These are phyloP conservation scores for Sitodiplosis mosellana DNA, from an alignment of 1,140 invertebrate species.

Conservation along the genomic window DNA sequence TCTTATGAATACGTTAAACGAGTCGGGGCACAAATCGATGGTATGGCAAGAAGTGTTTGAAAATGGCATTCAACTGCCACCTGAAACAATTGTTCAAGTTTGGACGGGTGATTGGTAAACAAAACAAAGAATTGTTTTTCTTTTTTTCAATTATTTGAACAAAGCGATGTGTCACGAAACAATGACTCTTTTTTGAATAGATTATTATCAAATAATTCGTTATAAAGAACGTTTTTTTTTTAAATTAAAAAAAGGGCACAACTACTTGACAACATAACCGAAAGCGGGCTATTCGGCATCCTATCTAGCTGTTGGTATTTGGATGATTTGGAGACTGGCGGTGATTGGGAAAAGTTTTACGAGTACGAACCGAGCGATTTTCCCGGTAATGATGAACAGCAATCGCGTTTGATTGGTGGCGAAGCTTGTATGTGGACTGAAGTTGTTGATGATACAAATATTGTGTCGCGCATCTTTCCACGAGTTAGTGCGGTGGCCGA, in stretches of 20 bases:
- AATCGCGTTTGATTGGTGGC: background rate
- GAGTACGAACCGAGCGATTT: background rate
- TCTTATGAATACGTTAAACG: too few relatives aligned
- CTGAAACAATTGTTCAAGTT: too few relatives aligned
- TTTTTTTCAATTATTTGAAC: too few relatives aligned
- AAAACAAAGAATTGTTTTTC: too few relatives aligned
- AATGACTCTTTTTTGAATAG: background rate
- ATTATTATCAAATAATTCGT: background rate
- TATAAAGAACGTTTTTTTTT: background rate
- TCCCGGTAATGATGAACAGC: background rate
- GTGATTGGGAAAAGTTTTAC: background rate
- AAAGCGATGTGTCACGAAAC: background rate
- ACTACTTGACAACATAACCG: too few relatives aligned
- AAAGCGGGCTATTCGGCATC: background rate
- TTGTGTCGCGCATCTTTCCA: background rate
- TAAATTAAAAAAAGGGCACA: background rate
- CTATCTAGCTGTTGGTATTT: background rate
- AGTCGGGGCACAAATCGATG: too few relatives aligned
- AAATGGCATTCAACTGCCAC: too few relatives aligned
- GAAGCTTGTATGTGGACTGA: background rate
- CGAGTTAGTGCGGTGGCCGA: background rate
- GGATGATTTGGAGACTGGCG: background rate
- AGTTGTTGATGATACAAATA: background rate
- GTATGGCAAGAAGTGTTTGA: too few relatives aligned
- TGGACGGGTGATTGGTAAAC: too few relatives aligned